phyloP scores from a whole-genome alignment of 2,888 invertebrate species.

The Hydropsyche betteni region DNA sequence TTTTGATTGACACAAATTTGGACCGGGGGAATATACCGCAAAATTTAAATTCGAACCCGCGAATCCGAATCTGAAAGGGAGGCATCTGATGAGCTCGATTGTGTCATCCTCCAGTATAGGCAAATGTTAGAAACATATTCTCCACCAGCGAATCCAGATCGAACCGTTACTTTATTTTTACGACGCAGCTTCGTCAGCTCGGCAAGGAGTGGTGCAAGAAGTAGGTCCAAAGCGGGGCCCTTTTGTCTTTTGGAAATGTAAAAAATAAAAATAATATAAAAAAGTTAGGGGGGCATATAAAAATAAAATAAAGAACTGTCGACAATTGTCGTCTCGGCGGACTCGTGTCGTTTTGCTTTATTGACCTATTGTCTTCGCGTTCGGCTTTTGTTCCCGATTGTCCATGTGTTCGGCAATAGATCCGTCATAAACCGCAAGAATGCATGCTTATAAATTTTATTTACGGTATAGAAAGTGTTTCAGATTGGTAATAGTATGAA shows the following conservation, averaged over 20 bases:
- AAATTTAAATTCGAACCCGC: background rate
- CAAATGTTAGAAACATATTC: background rate
- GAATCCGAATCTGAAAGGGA: background rate
- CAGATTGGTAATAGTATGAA: too few relatives aligned
- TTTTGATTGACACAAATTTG: slow-evolving; percentile 37
- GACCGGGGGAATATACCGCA: slow-evolving; percentile 31
- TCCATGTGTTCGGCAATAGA: background rate
- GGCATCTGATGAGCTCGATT: slow-evolving; percentile 18
- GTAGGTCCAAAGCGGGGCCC: background rate
- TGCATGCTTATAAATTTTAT: too few relatives aligned
- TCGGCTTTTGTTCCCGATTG: background rate
- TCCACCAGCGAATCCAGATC: too few relatives aligned
- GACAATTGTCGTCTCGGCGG: slow-evolving; percentile 38
- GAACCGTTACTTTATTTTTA: background rate
- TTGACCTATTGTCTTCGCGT: slow-evolving; percentile 41
- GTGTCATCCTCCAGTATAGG: slow-evolving; percentile 5
- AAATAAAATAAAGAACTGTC: slow-evolving; percentile 35
- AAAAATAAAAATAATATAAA: background rate
- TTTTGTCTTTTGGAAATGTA: background rate
- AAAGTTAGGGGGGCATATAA: slow-evolving; percentile 1
- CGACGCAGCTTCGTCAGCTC: slow-evolving; percentile 11
- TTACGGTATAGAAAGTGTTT: too few relatives aligned
- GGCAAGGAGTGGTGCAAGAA: too few relatives aligned
- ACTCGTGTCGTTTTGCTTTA: slow-evolving; percentile 39
- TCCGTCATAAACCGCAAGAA: background rate